Base-by-base conservation (phyloP, 2,113 vertebrate genomes). In the Platichthys stellatus region DNA sequence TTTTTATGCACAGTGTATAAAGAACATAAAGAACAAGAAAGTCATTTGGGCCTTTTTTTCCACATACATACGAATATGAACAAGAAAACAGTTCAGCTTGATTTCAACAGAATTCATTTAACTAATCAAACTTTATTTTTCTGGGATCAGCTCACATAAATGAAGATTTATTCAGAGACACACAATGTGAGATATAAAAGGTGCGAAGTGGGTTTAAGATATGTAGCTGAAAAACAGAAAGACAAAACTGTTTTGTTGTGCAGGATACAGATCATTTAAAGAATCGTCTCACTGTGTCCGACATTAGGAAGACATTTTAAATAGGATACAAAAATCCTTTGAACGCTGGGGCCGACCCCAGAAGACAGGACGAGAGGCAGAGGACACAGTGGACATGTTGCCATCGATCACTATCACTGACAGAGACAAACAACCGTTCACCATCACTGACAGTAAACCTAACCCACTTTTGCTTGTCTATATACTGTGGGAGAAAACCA, bases 1-100 rank as follows among this genome's bases (percentile, higher is more conserved):
- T 90, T 94, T 89, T 88, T 78, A 86, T 93, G 92, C 92, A 93
- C 90, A 92, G 90, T 92, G 92, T 94, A 92, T 93, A 94, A 93
- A 93, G 87, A 90, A 83, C 63, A 82, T 89, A 86, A 92, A 86
- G 71, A 92, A 79, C 58, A 35, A 49, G 26, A 17, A 13, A 28
- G 43, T 69, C 9, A 71, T 75, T 57, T 72, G 54, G 56, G 63
- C 28, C 61, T 85, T 53, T 78, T 78, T 74, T 78, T 61, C n/a
- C n/a, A 43, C 43, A 14, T 54, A 28, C 3, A 38, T 9, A 21
- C 14, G 12, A 71, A 49, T 4, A 0, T 1, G 15, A 49, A 64
- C 4, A 51, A 71, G n/a, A 21, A 3, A 3, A 15, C 13, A 24
- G 21, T 63, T 28, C 7, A 24, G 47, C 12, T 63, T 24, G 24